phyloP scores from a whole-genome alignment of 2,797 vertebrate genomes.

The Limnodromus scolopaceus region DNA sequence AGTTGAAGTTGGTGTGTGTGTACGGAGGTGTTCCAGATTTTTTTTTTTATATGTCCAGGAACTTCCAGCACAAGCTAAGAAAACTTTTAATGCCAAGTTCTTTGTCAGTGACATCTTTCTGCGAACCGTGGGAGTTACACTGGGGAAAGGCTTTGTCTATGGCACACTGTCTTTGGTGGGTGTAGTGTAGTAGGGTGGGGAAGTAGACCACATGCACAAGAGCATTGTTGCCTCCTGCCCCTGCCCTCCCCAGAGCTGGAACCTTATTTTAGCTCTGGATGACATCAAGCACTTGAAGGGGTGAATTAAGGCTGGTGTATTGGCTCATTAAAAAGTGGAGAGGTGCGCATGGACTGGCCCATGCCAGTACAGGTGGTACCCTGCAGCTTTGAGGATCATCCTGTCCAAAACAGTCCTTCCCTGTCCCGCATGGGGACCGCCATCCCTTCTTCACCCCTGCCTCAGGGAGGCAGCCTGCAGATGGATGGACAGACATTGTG shows the following conservation, averaged over 20 bases:
- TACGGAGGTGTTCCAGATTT: neutral
- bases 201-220: neutral
- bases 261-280: neutral
- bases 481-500: fast-evolving
- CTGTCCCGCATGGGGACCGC: fast-evolving
- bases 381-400: neutral
- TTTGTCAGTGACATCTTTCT: conserved; percentile 30
- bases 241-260: neutral
- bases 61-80: conserved; percentile 20
- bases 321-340: neutral
- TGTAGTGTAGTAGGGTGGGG: too few relatives aligned
- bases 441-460: neutral
- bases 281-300: neutral
- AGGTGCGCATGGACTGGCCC: neutral
- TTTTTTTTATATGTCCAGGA: neutral
- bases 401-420: neutral
- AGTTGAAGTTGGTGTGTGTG: neutral
- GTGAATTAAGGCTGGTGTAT: neutral
- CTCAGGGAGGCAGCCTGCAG: neutral
- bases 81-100: conserved; percentile 24
- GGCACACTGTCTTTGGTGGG: neutral
- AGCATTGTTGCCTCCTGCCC: neutral
- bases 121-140: neutral
- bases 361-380: neutral
- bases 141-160: conserved; percentile 42